phyloP scores from a whole-genome alignment of 1,140 invertebrate species.

The Lasioglossum albipes region DNA sequence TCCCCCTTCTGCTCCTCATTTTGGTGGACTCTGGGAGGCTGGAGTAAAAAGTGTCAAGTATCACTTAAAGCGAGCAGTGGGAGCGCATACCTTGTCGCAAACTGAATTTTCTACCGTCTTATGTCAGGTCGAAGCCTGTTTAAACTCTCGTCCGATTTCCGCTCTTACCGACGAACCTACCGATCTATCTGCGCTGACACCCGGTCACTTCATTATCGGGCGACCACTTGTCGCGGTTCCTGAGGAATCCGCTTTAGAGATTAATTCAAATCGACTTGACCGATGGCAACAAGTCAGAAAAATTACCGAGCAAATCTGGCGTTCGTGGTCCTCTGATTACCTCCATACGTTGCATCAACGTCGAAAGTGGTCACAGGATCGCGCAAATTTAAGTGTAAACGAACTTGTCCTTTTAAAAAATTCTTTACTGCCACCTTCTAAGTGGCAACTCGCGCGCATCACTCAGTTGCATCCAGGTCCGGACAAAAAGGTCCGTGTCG shows the following conservation, averaged over 20 bases:
- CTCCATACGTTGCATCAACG: too few relatives aligned
- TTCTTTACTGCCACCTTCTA: too few relatives aligned
- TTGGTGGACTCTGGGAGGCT: not conserved
- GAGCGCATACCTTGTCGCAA: not conserved
- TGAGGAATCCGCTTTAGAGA: too few relatives aligned
- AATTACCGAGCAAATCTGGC: too few relatives aligned
- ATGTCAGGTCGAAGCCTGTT: slow-evolving; percentile 13
- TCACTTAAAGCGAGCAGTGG: not conserved
- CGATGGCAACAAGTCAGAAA: too few relatives aligned
- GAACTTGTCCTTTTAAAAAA: too few relatives aligned
- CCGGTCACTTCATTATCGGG: not conserved
- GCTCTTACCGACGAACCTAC: not conserved
- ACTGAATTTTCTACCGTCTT: slow-evolving; percentile 7
- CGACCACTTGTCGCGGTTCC: too few relatives aligned
- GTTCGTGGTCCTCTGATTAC: not conserved
- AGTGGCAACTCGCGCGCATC: not conserved
- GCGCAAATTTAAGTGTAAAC: too few relatives aligned
- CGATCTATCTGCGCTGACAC: not conserved
- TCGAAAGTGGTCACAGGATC: too few relatives aligned
- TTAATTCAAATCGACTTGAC: too few relatives aligned
- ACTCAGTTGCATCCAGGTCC: not conserved
- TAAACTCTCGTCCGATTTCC: slow-evolving; percentile 16
- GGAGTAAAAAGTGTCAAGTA: not conserved
- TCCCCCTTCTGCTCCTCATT: slow-evolving; percentile 17
- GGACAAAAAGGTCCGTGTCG: not conserved